Conservation (phyloP, 2,113 vertebrate genomes). For the Eleginops maclovinus region DNA sequence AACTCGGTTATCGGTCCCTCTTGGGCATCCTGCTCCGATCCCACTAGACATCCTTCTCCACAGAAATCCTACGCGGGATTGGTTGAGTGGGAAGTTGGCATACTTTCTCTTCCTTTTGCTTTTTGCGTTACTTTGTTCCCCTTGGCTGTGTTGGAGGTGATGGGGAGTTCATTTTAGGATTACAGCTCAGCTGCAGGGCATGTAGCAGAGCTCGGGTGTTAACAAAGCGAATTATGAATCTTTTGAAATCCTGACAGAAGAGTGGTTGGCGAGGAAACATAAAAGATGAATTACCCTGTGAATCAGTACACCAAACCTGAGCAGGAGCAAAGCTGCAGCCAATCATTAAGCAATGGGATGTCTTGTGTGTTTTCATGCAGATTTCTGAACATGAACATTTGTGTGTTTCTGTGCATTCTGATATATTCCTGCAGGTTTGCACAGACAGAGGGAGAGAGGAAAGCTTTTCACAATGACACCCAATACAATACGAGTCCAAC, state of each 20-base stretch:
- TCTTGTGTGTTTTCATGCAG: neutral
- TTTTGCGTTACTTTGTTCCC: conserved; percentile 55
- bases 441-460: conserved; percentile 38
- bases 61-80: conserved; percentile 50
- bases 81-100: conserved; percentile 67
- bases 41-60: conserved; percentile 48
- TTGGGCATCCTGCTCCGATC: conserved; percentile 40
- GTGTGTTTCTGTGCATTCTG: conserved; percentile 45
- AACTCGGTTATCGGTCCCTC: conserved; percentile 55
- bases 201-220: conserved; percentile 47
- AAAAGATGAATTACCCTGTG: conserved; percentile 28
- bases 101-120: conserved; percentile 50
- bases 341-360: neutral
- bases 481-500: conserved; percentile 56
- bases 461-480: conserved; percentile 68
- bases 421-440: conserved; percentile 54
- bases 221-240: conserved; percentile 71
- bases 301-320: conserved; percentile 36
- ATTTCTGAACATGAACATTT: conserved; percentile 14
- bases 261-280: conserved; percentile 17
- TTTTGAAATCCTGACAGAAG: conserved; percentile 56
- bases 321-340: conserved; percentile 20
- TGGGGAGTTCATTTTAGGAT: conserved; percentile 77
- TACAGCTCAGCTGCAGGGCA: conserved; percentile 48
- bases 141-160: conserved; percentile 70